Evolutionary conservation across 30 jellyfish, hydroid and myxozoan genomes (phyloP).

Genomic region (Turritopsis rubra): DNA sequence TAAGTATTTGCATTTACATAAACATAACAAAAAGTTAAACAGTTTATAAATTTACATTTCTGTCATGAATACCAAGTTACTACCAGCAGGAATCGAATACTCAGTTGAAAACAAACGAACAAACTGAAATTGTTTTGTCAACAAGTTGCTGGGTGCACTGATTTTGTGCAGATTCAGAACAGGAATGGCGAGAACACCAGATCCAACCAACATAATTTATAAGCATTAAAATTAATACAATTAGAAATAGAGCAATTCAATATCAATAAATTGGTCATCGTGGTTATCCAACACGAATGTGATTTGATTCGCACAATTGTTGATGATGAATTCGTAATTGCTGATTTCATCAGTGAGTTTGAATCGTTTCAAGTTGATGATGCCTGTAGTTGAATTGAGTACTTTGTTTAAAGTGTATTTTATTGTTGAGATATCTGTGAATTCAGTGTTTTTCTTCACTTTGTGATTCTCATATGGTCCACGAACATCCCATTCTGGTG

Average conservation of each 20-base stretch:
- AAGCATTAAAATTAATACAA: too few relatives aligned
- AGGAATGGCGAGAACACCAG: too few relatives aligned
- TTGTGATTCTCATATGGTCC: conserved; percentile 10
- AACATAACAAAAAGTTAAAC: too few relatives aligned
- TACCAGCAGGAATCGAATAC: too few relatives aligned
- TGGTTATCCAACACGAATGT: neutral
- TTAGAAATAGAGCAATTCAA: conserved; percentile 1
- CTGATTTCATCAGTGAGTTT: neutral
- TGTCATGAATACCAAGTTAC: too few relatives aligned
- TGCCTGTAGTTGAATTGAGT: neutral
- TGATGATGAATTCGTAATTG: conserved; percentile 16
- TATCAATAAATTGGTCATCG: conserved; percentile 7
- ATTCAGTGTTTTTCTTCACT: neutral
- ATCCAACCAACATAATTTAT: too few relatives aligned
- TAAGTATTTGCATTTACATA: too few relatives aligned
- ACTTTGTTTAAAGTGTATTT: conserved; percentile 14
- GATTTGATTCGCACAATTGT: neutral
- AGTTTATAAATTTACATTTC: too few relatives aligned
- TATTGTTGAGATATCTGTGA: neutral
- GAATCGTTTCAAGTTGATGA: neutral
- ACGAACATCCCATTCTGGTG: neutral
- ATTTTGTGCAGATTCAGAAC: too few relatives aligned
- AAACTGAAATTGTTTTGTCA: too few relatives aligned
- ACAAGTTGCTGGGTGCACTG: too few relatives aligned
- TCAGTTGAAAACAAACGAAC: too few relatives aligned